Conservation (phyloP, 2,888 invertebrate genomes). For the Tenthredo amoena region DNA sequence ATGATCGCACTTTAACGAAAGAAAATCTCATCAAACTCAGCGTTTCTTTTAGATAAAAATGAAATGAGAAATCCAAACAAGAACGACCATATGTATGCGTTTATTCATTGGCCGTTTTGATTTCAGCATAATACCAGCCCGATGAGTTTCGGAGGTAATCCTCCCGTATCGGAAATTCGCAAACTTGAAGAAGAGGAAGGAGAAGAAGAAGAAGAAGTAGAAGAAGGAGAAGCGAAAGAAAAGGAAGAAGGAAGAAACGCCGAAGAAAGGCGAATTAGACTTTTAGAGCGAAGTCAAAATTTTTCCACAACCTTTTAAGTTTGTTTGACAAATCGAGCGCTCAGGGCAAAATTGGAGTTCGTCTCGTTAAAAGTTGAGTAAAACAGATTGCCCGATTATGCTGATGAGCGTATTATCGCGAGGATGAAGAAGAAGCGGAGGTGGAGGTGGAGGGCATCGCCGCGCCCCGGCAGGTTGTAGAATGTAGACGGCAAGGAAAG, state of each 20-base stretch:
- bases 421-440: neutral
- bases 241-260: neutral
- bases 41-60: neutral
- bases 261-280: neutral
- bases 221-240: neutral
- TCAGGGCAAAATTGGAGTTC: conserved; percentile 49
- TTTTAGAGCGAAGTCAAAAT: conserved; percentile 23
- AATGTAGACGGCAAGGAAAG: neutral
- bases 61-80: neutral
- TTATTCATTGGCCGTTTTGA: neutral
- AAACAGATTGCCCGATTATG: conserved; percentile 55
- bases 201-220: neutral
- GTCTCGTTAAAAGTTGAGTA: conserved; percentile 54
- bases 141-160: neutral
- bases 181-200: neutral
- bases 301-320: conserved; percentile 35
- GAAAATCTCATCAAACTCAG: neutral
- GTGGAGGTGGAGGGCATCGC: neutral
- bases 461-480: conserved; percentile 1
- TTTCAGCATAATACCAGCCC: neutral
- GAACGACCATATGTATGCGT: neutral
- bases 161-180: neutral
- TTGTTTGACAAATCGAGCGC: conserved; percentile 46
- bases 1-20: too few relatives aligned
- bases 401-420: conserved; percentile 53